Evolutionary conservation across 53 echinoderm and acorn worm species (phyloP), one percentile per base, ranked within the genome.

Genomic region (Crossaster papposus): DNA sequence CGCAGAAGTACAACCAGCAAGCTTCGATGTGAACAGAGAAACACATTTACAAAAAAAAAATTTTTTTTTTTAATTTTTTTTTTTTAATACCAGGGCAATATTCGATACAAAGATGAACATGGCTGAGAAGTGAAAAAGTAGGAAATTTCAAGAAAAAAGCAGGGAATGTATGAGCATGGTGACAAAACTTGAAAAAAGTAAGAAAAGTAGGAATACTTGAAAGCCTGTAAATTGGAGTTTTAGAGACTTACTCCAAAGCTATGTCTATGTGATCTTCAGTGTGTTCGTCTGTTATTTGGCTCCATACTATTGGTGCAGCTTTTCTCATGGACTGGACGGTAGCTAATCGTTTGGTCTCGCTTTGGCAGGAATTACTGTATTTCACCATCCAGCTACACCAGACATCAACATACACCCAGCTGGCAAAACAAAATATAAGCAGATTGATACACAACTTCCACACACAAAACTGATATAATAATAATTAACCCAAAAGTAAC

Each of bases 291-390:
- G 54, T 77, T 87, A 77, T 58, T 15, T 87, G 34, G 35, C 76
- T 87, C 87, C 87, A 87, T 17, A 87, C 87, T 24, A 23, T 23
- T 2, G 87, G 58, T 75, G 87, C 77, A 62, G 87, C 87, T 58
- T 63, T 58, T 55, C 62, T 72, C 75, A 87, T 58, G 54, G 87
- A 87, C 52, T 80, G 89, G 29, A 88, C 89, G 23, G 91, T 92
- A 35, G 96, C 64, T 79, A 90, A 58, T 23, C 94, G 93, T 24
- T 92, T 23, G 7, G 93, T 90, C 82, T 96, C 96, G 65, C 87
- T 85, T 29, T 93, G 79, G 14, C 88, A 51, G 44, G 96, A 92
- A 79, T 96, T 89, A 84, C 96, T 91, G 89, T 90, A 94, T 63
- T 63, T 91, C 36, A 93, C 82, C 85, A 96, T 91, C 89, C 93